Base-by-base conservation (phyloP, 2,888 invertebrate species). In the Diarsia rubi region DNA sequence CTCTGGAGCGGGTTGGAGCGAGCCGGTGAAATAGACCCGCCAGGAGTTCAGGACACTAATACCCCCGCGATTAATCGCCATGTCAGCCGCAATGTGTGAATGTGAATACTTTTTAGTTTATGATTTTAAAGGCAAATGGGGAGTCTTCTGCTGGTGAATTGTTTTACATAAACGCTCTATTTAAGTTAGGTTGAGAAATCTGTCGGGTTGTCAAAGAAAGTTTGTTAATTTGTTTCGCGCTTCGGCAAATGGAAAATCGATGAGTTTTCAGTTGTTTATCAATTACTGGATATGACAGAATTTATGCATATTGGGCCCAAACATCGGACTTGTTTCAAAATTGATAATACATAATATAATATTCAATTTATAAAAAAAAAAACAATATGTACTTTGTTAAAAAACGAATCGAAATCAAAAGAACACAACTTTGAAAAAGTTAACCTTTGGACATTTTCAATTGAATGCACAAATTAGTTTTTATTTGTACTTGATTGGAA, bases 11-110 rank as follows among this genome's bases (percentile, higher is more conserved):
- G 42, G 12, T 16, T n/a, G 37, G 76, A 72, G 76, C 69, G 45
- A 27, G 44, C 73, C 45, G 65, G 70, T 57, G 54, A 63, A 73
- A 75, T 78, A 73, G 70, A 66, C 57, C 54, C 54, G 72, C 78
- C 84, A 82, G 80, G 78, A 78, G 54, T 69, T 78, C 77, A 82
- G 80, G 78, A 79, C 45, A 24, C 74, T 78, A 73, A 81, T 81
- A 83, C 68, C 54, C n/a, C n/a, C 24, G 64, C 71, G 69, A 83
- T 75, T 79, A 82, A 82, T 79, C 69, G 72, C 31, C 21, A 67
- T 37, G 47, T 65, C 63, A 59, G 44, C 6, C 47, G 3, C 57
- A 45, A 21, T 27, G 31, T 14, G 59, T 21, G 5, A 37, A 37
- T 37, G 37, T 9, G 31, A 44, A 62, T 45, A 52, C 62, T 75